Evolutionary conservation across 2,113 vertebrate species (phyloP).

Genomic region (Sus scrofa): DNA sequence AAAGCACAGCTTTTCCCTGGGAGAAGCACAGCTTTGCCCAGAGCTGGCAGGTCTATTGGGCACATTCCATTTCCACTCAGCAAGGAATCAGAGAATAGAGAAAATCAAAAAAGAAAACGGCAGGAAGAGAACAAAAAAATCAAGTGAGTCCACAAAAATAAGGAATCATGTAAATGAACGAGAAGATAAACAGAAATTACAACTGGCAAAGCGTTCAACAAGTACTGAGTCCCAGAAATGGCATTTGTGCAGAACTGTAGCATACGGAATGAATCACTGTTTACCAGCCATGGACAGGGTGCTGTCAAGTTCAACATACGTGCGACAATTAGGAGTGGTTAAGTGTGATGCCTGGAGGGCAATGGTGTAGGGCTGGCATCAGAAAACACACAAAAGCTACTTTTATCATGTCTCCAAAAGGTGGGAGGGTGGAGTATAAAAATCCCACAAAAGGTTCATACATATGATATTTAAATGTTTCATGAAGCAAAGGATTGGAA

Average conservation of each 20-base stretch:
- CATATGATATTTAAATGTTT: slow-evolving; percentile 15
- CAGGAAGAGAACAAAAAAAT: neutral
- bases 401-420: neutral
- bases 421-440: neutral
- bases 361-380: neutral
- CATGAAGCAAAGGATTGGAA: slow-evolving; percentile 6
- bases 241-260: neutral
- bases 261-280: slow-evolving; percentile 1
- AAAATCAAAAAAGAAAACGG: neutral
- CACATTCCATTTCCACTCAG: neutral
- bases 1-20: too few relatives aligned
- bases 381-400: neutral
- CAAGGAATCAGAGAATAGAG: neutral
- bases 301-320: slow-evolving; percentile 23
- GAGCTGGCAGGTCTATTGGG: neutral
- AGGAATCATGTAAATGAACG: neutral
- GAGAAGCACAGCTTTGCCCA: neutral
- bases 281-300: slow-evolving; percentile 37
- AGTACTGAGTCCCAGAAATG: neutral
- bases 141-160: neutral
- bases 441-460: neutral
- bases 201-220: neutral
- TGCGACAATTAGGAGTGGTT: slow-evolving; percentile 51
- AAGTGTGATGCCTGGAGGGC: neutral
- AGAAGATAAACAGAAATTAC: slow-evolving; percentile 45